Evolutionary conservation across 2,888 invertebrate genomes (phyloP).

Genomic region (Lymantria monacha): DNA sequence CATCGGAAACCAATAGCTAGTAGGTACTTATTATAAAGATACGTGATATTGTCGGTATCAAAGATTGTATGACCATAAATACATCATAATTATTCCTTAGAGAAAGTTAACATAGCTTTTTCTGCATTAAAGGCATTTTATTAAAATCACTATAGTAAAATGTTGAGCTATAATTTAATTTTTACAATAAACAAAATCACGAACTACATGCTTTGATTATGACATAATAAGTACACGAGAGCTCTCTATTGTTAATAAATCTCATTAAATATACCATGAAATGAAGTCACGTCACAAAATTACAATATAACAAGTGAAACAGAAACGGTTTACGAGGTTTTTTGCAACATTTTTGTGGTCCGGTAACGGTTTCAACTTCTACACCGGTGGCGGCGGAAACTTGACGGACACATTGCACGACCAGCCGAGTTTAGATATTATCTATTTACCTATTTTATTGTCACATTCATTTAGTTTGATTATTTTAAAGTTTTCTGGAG

Average conservation of each 20-base stretch:
- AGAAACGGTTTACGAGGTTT: constrained; percentile 70
- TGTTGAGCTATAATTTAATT: constrained; percentile 9
- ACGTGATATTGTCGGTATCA: background rate
- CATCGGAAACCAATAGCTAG: constrained; percentile 60
- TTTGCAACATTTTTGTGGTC: constrained; percentile 70
- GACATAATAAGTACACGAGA: constrained; percentile 57
- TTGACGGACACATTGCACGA: constrained; percentile 37
- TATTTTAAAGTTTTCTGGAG: too few species aligned
- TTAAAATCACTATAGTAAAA: background rate
- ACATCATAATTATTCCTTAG: background rate
- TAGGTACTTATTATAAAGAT: background rate
- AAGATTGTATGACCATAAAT: background rate
- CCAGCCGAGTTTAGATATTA: constrained; percentile 16
- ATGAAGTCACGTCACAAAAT: constrained; percentile 68
- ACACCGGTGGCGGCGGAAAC: constrained; percentile 35
- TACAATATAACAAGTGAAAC: constrained; percentile 71
- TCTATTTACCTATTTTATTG: constrained; percentile 13
- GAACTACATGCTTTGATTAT: constrained; percentile 53
- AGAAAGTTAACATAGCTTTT: background rate
- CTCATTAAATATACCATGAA: constrained; percentile 63
- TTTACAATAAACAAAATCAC: constrained; percentile 31
- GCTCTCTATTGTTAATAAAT: constrained; percentile 51
- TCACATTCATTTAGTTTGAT: background rate
- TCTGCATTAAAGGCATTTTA: background rate
- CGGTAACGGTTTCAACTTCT: constrained; percentile 66